Conservation (phyloP, 2,113 vertebrate genomes). For the Cyphomyrus discorhynchus region DNA sequence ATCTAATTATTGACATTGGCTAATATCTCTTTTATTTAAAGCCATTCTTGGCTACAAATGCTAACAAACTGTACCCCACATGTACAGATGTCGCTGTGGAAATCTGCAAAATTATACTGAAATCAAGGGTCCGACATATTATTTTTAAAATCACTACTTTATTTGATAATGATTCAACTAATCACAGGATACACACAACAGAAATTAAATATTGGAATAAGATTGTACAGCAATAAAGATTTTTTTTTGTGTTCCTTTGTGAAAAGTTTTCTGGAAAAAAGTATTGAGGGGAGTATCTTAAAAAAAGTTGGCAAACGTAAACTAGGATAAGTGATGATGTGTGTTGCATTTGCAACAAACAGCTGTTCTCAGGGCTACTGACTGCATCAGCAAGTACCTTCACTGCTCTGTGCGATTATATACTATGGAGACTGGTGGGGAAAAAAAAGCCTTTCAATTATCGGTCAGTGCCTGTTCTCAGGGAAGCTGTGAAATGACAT, state of each 20-base stretch:
- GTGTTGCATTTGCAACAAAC: not conserved
- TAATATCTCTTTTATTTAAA: not conserved
- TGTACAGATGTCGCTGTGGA: not conserved
- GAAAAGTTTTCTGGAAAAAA: slow-evolving; percentile 17
- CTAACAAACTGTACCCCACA: not conserved
- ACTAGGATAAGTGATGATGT: not conserved
- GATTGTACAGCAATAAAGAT: slow-evolving; percentile 42
- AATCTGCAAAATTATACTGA: not conserved
- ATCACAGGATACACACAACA: slow-evolving; percentile 50
- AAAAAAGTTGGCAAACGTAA: not conserved
- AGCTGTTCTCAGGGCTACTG: slow-evolving; percentile 5
- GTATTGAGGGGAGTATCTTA: not conserved
- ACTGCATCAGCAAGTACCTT: not conserved
- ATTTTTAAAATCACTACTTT: slow-evolving; percentile 58
- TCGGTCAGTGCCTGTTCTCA: not conserved
- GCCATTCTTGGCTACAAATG: not conserved
- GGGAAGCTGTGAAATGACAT: not conserved
- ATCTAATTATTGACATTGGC: not conserved
- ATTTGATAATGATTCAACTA: slow-evolving; percentile 58
- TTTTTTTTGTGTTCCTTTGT: slow-evolving; percentile 34
- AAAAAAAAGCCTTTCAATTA: not conserved
- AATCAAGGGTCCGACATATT: slow-evolving; percentile 14
- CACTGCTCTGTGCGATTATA: not conserved
- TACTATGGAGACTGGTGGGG: not conserved
- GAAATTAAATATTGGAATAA: slow-evolving; percentile 52